Base-by-base conservation (phyloP, 1,140 invertebrate species). In the Meloidogyne hapla region DNA sequence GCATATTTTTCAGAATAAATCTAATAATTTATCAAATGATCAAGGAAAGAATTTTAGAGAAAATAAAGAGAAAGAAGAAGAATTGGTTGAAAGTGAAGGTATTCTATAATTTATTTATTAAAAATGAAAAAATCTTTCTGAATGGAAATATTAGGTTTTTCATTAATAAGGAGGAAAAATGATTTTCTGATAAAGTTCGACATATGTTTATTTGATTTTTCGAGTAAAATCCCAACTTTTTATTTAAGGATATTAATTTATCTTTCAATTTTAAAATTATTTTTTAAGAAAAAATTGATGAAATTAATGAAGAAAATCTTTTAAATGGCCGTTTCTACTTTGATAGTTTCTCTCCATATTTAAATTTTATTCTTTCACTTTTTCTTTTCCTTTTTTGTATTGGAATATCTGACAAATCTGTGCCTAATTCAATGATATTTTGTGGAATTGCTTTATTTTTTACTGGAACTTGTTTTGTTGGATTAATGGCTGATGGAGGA, bases 361-460 rank as follows among this genome's bases (percentile, higher is more conserved):
- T 80, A 26, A 85, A 84, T 48, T 84, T 84, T 66, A 69, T 83
- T 40, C 45, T 81, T 26, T 56, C 83, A 8, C 48, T 84, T 25
- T 81, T 83, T 68, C 67, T 85, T 23, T 84, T 84, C 67, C 64
- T 84, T 8, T 78, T 84, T 26, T 81, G 79, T 5, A 62, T 83
- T 63, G 80, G 80, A 25, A 67, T 77, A n/a, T 76, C 80, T 18
- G 80, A 74, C 8, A 81, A 81, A 66, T 33, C 70, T 21, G 42
- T 83, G 21, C 83, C 83, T 18, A 85, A 85, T 68, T 65, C 78
- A 21, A 74, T 84, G 18, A 68, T 84, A 26, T 83, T 84, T 42
- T 84, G 77, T 63, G 83, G 77, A 26, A 81, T 85, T 56, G 66
- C 83, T 9, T 26, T 81, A 10, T 80, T 85, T 62, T 79, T 85